Evolutionary conservation across 2,888 invertebrate genomes (phyloP).

Genomic region (Drosophila leonis): DNA sequence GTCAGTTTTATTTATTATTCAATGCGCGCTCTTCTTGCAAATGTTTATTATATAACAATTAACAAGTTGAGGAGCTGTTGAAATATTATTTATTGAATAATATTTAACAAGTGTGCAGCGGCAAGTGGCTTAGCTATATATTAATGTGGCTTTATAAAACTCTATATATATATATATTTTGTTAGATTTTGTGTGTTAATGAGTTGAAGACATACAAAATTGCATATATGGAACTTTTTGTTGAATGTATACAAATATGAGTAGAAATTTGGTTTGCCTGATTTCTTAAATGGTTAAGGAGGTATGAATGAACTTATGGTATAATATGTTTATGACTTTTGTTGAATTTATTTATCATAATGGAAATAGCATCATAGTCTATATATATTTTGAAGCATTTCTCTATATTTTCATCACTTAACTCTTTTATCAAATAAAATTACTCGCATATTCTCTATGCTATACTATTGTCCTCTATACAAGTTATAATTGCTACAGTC

Average conservation of each 20-base stretch:
- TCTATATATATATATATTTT: not conserved
- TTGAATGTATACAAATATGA: no score
- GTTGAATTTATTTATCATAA: no score
- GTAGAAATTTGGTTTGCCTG: not conserved
- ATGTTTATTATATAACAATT: slow-evolving; percentile 68
- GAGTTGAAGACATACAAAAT: not conserved
- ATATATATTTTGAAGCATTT: no score
- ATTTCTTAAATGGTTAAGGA: not conserved
- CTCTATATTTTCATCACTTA: no score
- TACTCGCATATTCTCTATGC: no score
- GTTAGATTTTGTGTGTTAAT: not conserved
- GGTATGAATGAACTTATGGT: not conserved
- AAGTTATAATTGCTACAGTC: not conserved
- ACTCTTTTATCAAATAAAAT: no score
- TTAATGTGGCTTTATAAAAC: not conserved
- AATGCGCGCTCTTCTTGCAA: slow-evolving; percentile 51
- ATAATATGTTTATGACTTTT: not conserved
- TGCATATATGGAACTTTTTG: not conserved
- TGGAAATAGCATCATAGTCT: no score
- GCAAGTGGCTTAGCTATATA: slow-evolving; percentile 2
- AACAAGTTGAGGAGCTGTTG: slow-evolving; percentile 53
- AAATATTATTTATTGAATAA: slow-evolving; percentile 60
- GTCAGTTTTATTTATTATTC: slow-evolving; percentile 67
- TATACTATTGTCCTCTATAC: no score
- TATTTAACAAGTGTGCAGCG: slow-evolving; percentile 23